phyloP scores from a whole-genome alignment of 1,140 invertebrate species.

The Musca domestica region DNA sequence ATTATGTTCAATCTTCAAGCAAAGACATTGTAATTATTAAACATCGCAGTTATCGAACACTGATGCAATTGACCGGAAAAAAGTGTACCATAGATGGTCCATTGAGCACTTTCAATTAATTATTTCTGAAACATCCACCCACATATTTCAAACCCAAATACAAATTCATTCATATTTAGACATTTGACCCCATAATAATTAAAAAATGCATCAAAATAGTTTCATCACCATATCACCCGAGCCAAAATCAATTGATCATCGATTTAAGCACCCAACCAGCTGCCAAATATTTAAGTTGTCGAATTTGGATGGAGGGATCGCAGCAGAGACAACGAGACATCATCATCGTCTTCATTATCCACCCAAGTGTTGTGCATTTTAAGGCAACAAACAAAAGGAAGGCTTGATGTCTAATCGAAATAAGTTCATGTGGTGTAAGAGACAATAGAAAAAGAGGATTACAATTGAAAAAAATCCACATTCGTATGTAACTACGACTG shows the following conservation, averaged over 20 bases:
- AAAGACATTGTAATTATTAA: too few species aligned
- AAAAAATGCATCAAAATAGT: neutral
- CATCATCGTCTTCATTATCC: too few species aligned
- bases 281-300: too few species aligned
- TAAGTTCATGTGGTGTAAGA: neutral
- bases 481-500: too few species aligned
- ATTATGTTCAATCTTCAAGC: too few species aligned
- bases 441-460: neutral
- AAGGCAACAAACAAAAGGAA: neutral
- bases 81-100: too few species aligned
- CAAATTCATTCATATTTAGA: neutral
- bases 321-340: neutral
- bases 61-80: too few species aligned
- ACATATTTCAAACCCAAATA: neutral
- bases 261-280: too few species aligned
- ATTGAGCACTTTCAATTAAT: too few species aligned
- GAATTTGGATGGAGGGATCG: neutral
- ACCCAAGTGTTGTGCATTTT: too few species aligned
- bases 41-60: too few species aligned
- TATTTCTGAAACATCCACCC: neutral
- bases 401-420: neutral
- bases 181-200: slow-evolving; percentile 15
- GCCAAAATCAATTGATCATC: too few species aligned
- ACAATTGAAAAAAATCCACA: neutral
- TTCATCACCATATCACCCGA: neutral